Conservation (phyloP, 2,113 vertebrate genomes). For the Amazona vittata region DNA sequence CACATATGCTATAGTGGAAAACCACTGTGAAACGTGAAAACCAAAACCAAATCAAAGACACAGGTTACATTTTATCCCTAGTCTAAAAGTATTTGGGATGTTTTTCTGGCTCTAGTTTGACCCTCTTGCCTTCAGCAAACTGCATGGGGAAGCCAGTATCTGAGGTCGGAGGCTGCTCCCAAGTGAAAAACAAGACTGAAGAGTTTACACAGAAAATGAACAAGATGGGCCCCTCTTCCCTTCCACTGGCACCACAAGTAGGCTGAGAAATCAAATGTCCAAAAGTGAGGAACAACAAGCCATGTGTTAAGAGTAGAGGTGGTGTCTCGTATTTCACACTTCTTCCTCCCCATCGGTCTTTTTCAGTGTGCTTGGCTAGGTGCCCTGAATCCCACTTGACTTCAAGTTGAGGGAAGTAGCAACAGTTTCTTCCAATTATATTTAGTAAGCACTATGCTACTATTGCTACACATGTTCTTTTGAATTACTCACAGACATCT, state of each 20-base stretch:
- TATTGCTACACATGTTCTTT: neutral
- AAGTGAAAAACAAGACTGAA: neutral
- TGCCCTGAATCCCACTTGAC: neutral
- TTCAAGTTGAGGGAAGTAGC: slow-evolving; percentile 28
- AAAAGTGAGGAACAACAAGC: neutral
- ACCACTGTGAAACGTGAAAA: neutral
- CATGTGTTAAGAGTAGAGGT: neutral
- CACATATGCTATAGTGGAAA: neutral
- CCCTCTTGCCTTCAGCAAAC: neutral
- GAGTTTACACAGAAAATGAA: neutral
- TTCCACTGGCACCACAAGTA: neutral
- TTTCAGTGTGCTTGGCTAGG: slow-evolving; percentile 36
- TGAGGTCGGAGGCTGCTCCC: neutral
- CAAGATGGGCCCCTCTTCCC: neutral
- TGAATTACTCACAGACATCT: slow-evolving; percentile 15
- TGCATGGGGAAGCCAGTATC: neutral
- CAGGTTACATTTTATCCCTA: neutral
- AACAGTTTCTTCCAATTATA: slow-evolving; percentile 16
- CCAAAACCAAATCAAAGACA: neutral
- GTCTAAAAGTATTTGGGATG: neutral
- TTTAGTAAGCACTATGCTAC: slow-evolving; percentile 35
- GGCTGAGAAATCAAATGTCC: neutral
- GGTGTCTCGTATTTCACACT: neutral
- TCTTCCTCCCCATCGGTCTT: neutral
- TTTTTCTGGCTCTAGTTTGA: neutral